phyloP scores from a whole-genome alignment of 23 tunicate genomes.

The Trididemnum clinides region DNA sequence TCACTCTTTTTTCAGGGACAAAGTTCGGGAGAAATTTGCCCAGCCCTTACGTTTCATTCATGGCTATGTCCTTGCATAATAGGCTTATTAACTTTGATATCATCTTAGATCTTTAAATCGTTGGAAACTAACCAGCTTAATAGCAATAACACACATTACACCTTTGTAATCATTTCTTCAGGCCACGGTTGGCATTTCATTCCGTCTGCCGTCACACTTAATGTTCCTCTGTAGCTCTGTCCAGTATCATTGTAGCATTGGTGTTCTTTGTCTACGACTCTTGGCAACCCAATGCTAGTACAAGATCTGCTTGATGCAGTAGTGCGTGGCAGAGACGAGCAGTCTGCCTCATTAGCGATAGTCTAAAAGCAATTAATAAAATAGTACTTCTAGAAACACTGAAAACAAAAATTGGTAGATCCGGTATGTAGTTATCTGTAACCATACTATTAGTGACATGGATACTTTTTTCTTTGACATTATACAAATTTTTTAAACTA shows the following conservation, averaged over 20 bases:
- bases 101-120: too few species aligned
- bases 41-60: too few species aligned
- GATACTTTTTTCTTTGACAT: too few species aligned
- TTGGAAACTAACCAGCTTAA: not conserved
- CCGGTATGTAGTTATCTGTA: too few species aligned
- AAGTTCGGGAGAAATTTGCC: too few species aligned
- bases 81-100: too few species aligned
- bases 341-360: constrained; percentile 56
- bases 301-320: constrained; percentile 28
- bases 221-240: constrained; percentile 56
- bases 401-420: too few species aligned
- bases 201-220: constrained; percentile 49
- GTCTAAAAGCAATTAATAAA: constrained; percentile 7
- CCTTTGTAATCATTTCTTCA: constrained; percentile 45
- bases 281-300: constrained; percentile 52
- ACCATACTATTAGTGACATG: too few species aligned
- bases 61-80: too few species aligned
- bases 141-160: not conserved
- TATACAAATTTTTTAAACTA: too few species aligned
- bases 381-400: too few species aligned
- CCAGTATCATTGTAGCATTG: constrained; percentile 66
- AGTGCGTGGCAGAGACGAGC: constrained; percentile 55
- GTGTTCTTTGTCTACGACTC: constrained; percentile 59
- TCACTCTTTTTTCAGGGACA: too few species aligned
- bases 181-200: constrained; percentile 79